Base-by-base conservation (phyloP, 2,113 vertebrate species). In the Solea senegalensis region DNA sequence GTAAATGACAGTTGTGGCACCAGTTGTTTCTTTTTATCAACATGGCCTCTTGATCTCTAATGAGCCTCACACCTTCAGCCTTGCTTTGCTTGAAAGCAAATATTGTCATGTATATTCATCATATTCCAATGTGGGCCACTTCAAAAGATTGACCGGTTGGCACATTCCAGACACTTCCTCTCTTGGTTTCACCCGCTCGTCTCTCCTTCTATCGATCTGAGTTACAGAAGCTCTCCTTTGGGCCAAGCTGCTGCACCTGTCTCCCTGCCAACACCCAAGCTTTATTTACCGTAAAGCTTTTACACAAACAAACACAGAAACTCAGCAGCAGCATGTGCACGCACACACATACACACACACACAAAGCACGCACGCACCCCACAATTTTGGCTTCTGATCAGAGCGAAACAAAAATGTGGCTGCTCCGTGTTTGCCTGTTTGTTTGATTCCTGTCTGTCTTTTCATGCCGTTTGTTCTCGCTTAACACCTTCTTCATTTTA, bases 81-180 rank as follows among this genome's bases (percentile, higher is more conserved):
- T 44, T n/a, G 55, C 69, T 78, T 79, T 78, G 69, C 86, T 83
- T 49, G 45, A 87, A 81, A 86, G 88, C 72, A 80, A 86, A 71
- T 65, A 50, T 67, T 15, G 21, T 88, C 80, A 90, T 92, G 88
- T 85, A 85, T 90, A 92, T 92, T 91, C 83, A 92, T 87, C 76
- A 72, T 69, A 81, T 88, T 87, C 89, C 89, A 89, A 88, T 89
- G 80, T 58, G 65, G 83, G 69, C 85, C 83, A 89, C 89, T 91
- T 92, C 90, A 93, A 92, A 91, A 85, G 82, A 76, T 50, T 65
- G 89, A 86, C 88, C 86, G 75, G 81, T 82, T 82, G 77, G 74
- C 70, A 63, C 71, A 60, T 81, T 88, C 74, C 74, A 74, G 68
- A 72, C 73, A 72, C 59, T 61, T 68, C 51, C 81, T 78, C 80